phyloP scores from a whole-genome alignment of 2,113 vertebrate genomes.

The Paradoxurus hermaphroditus region DNA sequence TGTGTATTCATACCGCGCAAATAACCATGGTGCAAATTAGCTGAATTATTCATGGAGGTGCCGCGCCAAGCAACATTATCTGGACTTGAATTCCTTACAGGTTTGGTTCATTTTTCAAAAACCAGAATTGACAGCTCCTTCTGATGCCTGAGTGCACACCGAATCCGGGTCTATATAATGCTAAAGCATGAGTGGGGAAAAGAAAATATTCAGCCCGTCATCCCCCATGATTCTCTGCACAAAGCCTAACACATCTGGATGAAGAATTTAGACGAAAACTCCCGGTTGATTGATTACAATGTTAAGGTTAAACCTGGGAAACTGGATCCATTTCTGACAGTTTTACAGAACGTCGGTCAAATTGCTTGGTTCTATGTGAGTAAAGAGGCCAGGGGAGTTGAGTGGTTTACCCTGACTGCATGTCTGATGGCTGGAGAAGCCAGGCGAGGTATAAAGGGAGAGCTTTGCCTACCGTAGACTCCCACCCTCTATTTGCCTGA shows the following conservation, averaged over 20 bases:
- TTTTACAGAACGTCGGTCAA: neutral
- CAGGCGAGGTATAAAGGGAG: fast-evolving
- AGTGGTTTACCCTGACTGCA: neutral
- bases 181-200: neutral
- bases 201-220: neutral
- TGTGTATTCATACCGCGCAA: conserved; percentile 38
- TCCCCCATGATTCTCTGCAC: neutral
- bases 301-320: neutral
- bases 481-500: neutral
- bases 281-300: neutral
- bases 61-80: conserved; percentile 18
- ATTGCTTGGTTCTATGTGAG: neutral
- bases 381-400: neutral
- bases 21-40: conserved; percentile 55
- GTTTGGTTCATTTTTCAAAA: conserved; percentile 48
- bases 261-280: neutral
- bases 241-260: neutral
- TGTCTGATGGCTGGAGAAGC: neutral
- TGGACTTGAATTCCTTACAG: conserved; percentile 39
- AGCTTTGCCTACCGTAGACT: fast-evolving
- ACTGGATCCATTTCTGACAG: neutral
- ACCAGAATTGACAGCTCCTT: conserved; percentile 24
- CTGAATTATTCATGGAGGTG: conserved; percentile 59
- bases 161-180: neutral
- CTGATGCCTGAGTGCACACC: neutral